A percentile compares a stretch with the other conserved stretches of the same genome.
Evolutionary conservation across 2,888 invertebrate genomes (phyloP).

Genomic region (Craniophora ligustri): DNA sequence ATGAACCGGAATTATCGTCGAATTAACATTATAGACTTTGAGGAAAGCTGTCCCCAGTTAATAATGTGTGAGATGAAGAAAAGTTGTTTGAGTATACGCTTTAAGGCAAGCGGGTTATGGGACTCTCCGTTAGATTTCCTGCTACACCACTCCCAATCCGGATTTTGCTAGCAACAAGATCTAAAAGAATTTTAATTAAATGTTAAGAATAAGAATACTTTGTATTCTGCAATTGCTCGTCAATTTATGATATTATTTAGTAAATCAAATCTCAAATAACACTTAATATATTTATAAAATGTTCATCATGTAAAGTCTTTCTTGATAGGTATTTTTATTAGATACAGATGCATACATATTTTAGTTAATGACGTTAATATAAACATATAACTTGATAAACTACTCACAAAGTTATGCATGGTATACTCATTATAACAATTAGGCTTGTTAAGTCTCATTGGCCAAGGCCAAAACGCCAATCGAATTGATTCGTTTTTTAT

Average conservation of each 20-base stretch:
- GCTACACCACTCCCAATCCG: conserved; percentile 2
- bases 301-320: too few species aligned
- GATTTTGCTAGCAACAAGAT: conserved; percentile 8
- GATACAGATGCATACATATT: too few species aligned
- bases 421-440: conserved; percentile 41
- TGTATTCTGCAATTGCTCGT: background rate
- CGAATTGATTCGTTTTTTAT: too few species aligned
- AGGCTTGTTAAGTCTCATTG: conserved; percentile 25
- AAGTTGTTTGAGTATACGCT: conserved; percentile 11
- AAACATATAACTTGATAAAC: conserved; percentile 47
- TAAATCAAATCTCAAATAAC: too few species aligned
- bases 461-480: too few species aligned
- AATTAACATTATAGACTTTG: background rate
- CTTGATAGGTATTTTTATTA: too few species aligned
- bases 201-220: conserved; percentile 2
- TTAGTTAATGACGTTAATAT: conserved; percentile 39
- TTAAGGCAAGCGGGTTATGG: conserved; percentile 10
- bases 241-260: too few species aligned
- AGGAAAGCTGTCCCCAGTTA: too few species aligned
- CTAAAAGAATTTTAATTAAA: conserved; percentile 2
- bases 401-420: conserved; percentile 47
- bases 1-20: background rate
- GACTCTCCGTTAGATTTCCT: conserved; percentile 23
- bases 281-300: too few species aligned
- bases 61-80: conserved; percentile 34